These are phyloP conservation scores for Phocoena sinus DNA, from an alignment of 2,113 vertebrate species.

Conservation along the genomic window DNA sequence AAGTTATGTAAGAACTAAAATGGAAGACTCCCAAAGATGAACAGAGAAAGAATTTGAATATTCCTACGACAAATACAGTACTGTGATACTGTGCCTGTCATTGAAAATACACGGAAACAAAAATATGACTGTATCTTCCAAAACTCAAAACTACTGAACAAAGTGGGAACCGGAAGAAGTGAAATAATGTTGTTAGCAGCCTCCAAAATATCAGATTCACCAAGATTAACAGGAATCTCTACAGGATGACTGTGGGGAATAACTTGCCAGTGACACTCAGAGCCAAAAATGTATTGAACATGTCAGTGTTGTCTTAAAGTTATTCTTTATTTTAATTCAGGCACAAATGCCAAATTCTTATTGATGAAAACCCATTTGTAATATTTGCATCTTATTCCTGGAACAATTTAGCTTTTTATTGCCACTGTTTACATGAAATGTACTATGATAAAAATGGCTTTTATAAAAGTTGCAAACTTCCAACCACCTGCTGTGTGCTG, in stretches of 20 bases:
- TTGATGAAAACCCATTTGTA: constrained; percentile 67
- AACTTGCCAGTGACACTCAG: not conserved
- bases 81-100: not conserved
- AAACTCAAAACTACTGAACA: not conserved
- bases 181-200: not conserved
- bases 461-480: constrained; percentile 77
- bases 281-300: not conserved
- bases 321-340: constrained; percentile 49
- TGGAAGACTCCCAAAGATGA: not conserved
- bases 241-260: not conserved
- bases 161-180: not conserved
- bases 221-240: not conserved
- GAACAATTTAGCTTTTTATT: constrained; percentile 75
- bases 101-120: not conserved
- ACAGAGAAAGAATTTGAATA: not conserved
- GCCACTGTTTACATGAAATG: constrained; percentile 73
- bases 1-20: not conserved
- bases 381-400: constrained; percentile 75
- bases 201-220: not conserved
- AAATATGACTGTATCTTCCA: not conserved
- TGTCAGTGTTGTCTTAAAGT: not conserved
- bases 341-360: constrained; percentile 66
- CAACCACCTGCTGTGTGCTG: constrained; percentile 72
- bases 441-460: constrained; percentile 74
- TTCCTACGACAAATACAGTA: not conserved